Base-by-base conservation (phyloP, 2,888 invertebrate species). In the Colostygia pectinataria region DNA sequence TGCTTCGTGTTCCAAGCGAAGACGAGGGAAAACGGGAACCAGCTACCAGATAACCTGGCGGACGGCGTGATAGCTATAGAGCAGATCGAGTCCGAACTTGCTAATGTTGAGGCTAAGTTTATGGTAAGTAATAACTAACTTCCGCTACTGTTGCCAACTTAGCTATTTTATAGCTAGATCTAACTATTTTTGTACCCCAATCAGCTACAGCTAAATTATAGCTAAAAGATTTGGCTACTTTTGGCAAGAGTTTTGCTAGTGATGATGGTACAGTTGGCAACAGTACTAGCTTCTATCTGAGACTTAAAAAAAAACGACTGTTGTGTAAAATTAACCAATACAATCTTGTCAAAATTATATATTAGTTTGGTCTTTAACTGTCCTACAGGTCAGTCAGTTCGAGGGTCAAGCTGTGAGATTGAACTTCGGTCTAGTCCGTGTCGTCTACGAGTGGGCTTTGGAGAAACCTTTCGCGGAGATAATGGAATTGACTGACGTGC, bases 401-500 rank as follows among this genome's bases (percentile, higher is more conserved):
- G 90, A 90, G 52, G 86, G 86, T 0, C 85, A 86, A 59, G 71
- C 72, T 1, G 87, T 83, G 41, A 66, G 86, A 12, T 63, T 90
- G 6, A 97, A 98, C 81, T 99, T 98, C 81, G 97, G 97, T 0
- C 89, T 99, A n/a, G 94, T 97, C 14, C 93, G 96, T 68, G 98
- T 98, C 1, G 98, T 99, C 0, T 97, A 98, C 77, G 96, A 98
- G 74, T 99, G 99, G 99, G 98, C 99, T 0, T 91, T 94, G 36
- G 96, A 97, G 66, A 95, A 97, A 92, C 96, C 98, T 0, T 99
- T 99, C 83, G 93, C 96, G 0, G 96, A 98, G 70, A 98, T 99
- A 51, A 98, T 97, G 94, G 92, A 94, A 61, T 84, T 97, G 42
- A 99, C 98, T 0, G 97, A 98, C 56, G 95, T 98, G 0, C 99